A percentile compares a stretch with the other conserved stretches of the same genome.
Conservation (phyloP, 1,140 invertebrate species). For the Elysia chlorotica region DNA sequence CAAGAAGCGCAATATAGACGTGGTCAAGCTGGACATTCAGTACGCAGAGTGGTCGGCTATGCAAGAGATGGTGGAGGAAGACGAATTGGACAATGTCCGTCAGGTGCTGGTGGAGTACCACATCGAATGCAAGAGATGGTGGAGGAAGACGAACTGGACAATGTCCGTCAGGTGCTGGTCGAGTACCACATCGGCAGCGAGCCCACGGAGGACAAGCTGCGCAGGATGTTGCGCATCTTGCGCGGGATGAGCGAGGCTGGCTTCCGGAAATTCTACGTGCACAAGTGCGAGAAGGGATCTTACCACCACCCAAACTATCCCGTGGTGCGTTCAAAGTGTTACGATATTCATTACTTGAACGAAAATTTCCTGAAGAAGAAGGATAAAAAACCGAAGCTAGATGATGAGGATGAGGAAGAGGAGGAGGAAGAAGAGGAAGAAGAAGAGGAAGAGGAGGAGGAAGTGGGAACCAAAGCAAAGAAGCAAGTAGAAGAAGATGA, state of each 20-base stretch:
- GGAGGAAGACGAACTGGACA: neutral
- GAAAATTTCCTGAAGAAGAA: neutral
- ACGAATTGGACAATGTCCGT: neutral
- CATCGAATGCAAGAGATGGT: slow-evolving; percentile 9
- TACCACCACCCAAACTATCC: neutral
- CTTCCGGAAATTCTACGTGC: slow-evolving; percentile 3
- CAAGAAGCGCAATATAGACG: neutral
- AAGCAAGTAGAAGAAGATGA: no score
- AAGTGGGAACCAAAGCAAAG: no score
- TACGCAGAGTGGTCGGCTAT: slow-evolving; percentile 7
- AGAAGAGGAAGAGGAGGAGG: no score
- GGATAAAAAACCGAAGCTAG: no score
- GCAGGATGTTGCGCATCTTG: neutral
- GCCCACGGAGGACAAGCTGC: neutral
- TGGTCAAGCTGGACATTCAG: slow-evolving; percentile 15
- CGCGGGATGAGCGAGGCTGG: neutral
- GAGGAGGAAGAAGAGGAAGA: no score
- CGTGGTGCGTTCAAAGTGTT: neutral
- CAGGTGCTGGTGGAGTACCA: slow-evolving; percentile 12
- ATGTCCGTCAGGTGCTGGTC: slow-evolving; percentile 1
- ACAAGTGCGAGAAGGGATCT: neutral
- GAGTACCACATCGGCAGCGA: neutral
- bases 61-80: neutral
- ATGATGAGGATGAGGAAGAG: no score
- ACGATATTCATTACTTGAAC: slow-evolving; percentile 10